Conservation (phyloP, 2,113 vertebrate genomes). For the Rana temporaria region DNA sequence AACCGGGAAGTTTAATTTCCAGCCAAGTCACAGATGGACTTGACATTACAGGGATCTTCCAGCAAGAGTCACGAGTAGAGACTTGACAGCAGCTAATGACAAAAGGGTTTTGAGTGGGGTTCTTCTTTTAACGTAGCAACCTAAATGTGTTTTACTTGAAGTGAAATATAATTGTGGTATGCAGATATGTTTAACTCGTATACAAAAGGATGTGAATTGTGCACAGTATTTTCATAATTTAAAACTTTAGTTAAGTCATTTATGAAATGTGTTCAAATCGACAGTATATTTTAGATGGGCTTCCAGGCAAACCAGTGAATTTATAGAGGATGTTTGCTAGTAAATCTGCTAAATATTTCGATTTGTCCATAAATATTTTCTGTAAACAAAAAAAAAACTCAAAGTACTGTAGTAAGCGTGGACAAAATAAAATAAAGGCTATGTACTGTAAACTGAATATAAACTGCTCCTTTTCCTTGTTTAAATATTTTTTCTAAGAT, state of each 20-base stretch:
- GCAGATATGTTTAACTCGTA: constrained; percentile 4
- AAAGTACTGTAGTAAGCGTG: constrained; percentile 71
- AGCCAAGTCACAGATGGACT: too few species aligned
- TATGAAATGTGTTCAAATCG: constrained; percentile 6
- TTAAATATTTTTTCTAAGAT: constrained; percentile 84
- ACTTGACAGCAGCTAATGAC: too few species aligned
- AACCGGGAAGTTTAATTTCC: too few species aligned
- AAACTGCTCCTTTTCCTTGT: constrained; percentile 75
- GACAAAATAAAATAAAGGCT: constrained; percentile 82
- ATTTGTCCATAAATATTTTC: constrained; percentile 58
- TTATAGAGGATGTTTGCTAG: constrained; percentile 15
- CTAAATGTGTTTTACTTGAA: constrained; percentile 15
- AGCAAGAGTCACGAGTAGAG: too few species aligned
- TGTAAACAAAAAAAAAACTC: constrained; percentile 61
- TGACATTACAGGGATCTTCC: too few species aligned
- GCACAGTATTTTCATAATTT: constrained; percentile 11
- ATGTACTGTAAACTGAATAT: constrained; percentile 76
- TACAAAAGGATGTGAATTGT: constrained; percentile 21
- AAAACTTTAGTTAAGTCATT: constrained; percentile 1
- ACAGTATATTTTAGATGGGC: constrained; percentile 39
- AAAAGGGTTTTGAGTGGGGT: too few species aligned
- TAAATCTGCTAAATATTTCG: constrained; percentile 50
- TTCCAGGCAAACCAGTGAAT: constrained; percentile 33
- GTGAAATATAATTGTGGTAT: constrained; percentile 30
- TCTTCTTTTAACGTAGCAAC: background rate